Evolutionary conservation across 2,113 vertebrate genomes (phyloP).

Genomic region (Marmota monax): DNA sequence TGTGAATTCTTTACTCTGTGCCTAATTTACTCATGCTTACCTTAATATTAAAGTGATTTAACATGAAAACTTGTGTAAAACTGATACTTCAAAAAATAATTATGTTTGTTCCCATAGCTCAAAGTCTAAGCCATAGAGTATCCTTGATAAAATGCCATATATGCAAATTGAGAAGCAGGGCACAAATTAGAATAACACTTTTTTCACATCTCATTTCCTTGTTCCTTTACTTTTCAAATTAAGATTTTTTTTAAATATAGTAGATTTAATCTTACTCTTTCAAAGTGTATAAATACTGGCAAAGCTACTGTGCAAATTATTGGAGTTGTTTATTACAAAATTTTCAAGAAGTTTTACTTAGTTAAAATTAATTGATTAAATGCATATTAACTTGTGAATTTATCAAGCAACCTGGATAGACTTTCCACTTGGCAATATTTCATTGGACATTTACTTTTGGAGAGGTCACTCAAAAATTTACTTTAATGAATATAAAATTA

Average conservation of each 20-base stretch:
- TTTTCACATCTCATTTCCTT: slow-evolving; percentile 27
- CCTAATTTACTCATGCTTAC: slow-evolving; percentile 53
- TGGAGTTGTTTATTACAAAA: slow-evolving; percentile 14
- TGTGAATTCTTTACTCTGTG: neutral
- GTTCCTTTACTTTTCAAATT: slow-evolving; percentile 39
- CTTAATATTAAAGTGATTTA: slow-evolving; percentile 35
- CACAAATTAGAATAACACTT: neutral
- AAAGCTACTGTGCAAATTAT: slow-evolving; percentile 55
- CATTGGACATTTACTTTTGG: slow-evolving; percentile 26
- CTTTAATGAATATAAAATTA: neutral
- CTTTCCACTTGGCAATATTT: slow-evolving; percentile 27
- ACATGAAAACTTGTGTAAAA: slow-evolving; percentile 44
- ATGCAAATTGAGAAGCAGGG: neutral
- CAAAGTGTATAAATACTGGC: slow-evolving; percentile 34
- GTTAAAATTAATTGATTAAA: slow-evolving; percentile 62
- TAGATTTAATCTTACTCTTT: slow-evolving; percentile 37
- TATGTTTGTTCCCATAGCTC: neutral
- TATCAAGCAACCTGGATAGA: slow-evolving; percentile 52
- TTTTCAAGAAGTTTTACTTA: slow-evolving; percentile 61
- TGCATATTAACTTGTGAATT: slow-evolving; percentile 49
- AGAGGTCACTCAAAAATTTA: slow-evolving; percentile 49
- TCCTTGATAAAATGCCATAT: neutral
- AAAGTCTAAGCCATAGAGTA: neutral
- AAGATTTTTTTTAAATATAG: neutral
- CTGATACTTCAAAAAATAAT: slow-evolving; percentile 40